Conservation (phyloP, 2,113 vertebrate species). For the Actenoides lindsayi region DNA sequence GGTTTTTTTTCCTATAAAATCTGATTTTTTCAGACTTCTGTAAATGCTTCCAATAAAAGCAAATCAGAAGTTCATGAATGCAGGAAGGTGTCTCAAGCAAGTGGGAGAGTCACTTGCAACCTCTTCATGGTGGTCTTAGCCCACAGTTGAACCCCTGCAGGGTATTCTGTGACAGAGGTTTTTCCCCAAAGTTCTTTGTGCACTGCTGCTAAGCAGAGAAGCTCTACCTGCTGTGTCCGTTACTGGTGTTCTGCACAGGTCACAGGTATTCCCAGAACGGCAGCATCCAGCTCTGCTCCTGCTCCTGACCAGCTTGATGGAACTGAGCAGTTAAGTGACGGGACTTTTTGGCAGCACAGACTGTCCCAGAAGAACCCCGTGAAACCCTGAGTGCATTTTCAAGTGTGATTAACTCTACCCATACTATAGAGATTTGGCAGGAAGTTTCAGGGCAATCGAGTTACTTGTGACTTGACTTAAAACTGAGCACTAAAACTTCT, state of each 20-base stretch:
- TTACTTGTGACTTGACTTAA: neutral
- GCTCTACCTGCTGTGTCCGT: neutral
- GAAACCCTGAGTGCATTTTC: neutral
- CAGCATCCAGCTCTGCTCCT: neutral
- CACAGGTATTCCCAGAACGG: neutral
- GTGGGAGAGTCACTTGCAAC: neutral
- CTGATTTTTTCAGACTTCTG: neutral
- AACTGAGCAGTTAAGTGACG: neutral
- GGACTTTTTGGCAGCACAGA: neutral
- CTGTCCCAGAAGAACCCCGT: neutral
- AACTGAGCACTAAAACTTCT: neutral
- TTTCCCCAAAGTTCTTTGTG: neutral
- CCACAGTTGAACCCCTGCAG: neutral
- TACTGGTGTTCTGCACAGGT: neutral
- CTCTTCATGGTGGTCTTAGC: neutral
- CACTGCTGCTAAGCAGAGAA: neutral
- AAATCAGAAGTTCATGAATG: neutral
- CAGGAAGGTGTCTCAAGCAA: neutral
- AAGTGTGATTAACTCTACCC: neutral
- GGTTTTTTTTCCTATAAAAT: neutral
- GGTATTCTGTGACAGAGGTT: neutral
- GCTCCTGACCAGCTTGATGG: neutral
- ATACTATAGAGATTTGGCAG: neutral
- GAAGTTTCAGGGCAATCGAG: neutral
- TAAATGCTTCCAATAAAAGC: neutral